Conservation (phyloP, 2,113 vertebrate genomes). For the Nansenia antarctica region DNA sequence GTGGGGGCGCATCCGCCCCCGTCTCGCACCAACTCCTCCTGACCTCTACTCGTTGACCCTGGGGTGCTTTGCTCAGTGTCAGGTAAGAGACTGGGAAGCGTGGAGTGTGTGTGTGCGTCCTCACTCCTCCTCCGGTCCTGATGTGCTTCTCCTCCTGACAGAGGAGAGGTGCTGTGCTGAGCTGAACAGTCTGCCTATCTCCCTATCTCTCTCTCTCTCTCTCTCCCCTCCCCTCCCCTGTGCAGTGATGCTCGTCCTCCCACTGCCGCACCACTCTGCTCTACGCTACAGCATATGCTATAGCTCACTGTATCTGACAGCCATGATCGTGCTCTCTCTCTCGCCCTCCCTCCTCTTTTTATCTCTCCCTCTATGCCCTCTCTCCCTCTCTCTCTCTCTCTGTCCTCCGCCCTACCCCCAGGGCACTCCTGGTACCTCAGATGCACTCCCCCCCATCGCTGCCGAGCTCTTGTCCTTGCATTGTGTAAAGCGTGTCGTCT, state of each 20-base stretch:
- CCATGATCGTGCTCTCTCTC: constrained; percentile 54
- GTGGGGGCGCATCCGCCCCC: constrained; percentile 20
- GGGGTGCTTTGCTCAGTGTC: constrained; percentile 15
- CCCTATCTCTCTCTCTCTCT: constrained; percentile 35
- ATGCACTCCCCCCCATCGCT: constrained; percentile 58
- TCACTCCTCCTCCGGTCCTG: constrained; percentile 54
- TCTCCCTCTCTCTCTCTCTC: constrained; percentile 28
- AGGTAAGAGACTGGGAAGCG: no score
- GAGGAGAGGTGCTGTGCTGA: constrained; percentile 63
- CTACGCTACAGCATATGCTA: constrained; percentile 71
- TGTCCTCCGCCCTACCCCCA: constrained; percentile 54
- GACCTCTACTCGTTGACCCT: constrained; percentile 62
- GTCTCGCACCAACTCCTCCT: constrained; percentile 48
- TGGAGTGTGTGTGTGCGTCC: constrained; percentile 33
- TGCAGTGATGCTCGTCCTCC: constrained; percentile 66
- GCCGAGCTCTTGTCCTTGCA: constrained; percentile 58
- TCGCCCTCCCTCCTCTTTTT: constrained; percentile 19
- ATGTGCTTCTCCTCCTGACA: constrained; percentile 35
- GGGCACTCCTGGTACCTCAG: constrained; percentile 57
- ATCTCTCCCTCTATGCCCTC: constrained; percentile 18
- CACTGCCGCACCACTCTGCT: constrained; percentile 68
- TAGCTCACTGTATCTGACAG: constrained; percentile 66
- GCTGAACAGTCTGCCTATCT: constrained; percentile 6
- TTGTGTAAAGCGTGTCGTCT: constrained; percentile 53
- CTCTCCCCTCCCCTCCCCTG: constrained; percentile 40